phyloP scores from a whole-genome alignment of 2,113 vertebrate species.

The Phainopepla nitens region DNA sequence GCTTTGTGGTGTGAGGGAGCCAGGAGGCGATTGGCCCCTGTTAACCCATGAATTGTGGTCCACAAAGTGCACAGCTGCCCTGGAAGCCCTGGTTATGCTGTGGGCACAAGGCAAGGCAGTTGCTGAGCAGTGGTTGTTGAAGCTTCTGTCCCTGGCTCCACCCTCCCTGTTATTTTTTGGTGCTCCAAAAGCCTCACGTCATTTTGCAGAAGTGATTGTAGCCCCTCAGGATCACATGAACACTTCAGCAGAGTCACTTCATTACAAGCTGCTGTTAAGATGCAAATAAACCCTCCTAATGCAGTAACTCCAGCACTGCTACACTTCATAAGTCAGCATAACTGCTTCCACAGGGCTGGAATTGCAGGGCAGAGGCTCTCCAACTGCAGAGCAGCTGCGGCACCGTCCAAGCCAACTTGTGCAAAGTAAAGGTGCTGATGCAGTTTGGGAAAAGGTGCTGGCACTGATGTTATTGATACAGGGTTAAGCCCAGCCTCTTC shows the following conservation, averaged over 20 bases:
- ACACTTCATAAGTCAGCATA: not conserved
- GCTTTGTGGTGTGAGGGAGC: not conserved
- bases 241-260: constrained; percentile 14
- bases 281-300: constrained; percentile 25
- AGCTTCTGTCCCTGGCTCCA: not conserved
- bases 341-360: not conserved
- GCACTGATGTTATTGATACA: not conserved
- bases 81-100: not conserved
- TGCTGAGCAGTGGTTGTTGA: not conserved
- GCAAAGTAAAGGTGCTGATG: not conserved
- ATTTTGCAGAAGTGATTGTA: constrained; percentile 36
- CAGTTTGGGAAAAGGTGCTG: not conserved
- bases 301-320: constrained; percentile 13
- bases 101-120: not conserved
- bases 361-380: not conserved
- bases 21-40: not conserved
- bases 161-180: not conserved
- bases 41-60: not conserved
- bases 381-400: not conserved
- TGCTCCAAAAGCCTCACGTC: constrained; percentile 14
- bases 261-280: constrained; percentile 18
- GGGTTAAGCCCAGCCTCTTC: not conserved
- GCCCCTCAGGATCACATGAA: constrained; percentile 9
- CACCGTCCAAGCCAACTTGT: not conserved
- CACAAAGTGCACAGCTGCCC: not conserved